Base-by-base conservation (phyloP, 2,888 invertebrate genomes). In the Tridacna gigas region DNA sequence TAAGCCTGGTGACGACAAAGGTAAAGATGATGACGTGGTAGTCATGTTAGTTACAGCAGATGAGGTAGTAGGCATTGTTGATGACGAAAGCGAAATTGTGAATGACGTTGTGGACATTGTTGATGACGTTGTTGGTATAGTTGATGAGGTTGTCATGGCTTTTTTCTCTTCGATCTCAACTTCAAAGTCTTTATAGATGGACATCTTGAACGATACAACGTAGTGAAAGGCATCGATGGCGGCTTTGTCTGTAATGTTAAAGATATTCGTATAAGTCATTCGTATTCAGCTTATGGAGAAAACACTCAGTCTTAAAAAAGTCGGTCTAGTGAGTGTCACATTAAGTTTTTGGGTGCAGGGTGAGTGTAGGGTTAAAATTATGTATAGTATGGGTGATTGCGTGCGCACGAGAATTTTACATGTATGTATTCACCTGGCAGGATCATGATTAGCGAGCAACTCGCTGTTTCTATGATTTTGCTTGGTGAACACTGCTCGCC, bases 121-220 rank as follows among this genome's bases (percentile, higher is more conserved):
- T 4, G 71, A 47, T 47, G 71, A 45, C 25, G 48, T 22, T 25
- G 71, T 28, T 22, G 71, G 71, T 12, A 25, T 2, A 12, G 71
- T 71, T 13, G 71, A 71, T 13, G 71, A 71, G 25, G 71, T 71
- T 71, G 71, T 65, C 15, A 66, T 26, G 20, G 48, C 51, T 56
- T 77, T 25, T 45, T 74, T 60, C 25, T 77, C 56, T 25, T 83
- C 69, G 22, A 83, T 80, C 12, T 45, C 75, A 45, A 56, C 48
- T 65, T 74, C 47, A 56, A 83, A 77, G 45, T 83, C 83, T 13
- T 77, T 77, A 20, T 51, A 74, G 11, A 76, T 45, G 7, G 80
- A 73, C 74, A 77, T 77, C 74, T 83, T 83, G 12, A 83, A 65
- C 13, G 80, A 80, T 20, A 83, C 76, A 7, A 83, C 48, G 13